A percentile compares a stretch with the other conserved stretches of the same genome.
These are phyloP conservation scores for Trachemys scripta DNA, from an alignment of 2,113 vertebrate species.

Conservation along the genomic window DNA sequence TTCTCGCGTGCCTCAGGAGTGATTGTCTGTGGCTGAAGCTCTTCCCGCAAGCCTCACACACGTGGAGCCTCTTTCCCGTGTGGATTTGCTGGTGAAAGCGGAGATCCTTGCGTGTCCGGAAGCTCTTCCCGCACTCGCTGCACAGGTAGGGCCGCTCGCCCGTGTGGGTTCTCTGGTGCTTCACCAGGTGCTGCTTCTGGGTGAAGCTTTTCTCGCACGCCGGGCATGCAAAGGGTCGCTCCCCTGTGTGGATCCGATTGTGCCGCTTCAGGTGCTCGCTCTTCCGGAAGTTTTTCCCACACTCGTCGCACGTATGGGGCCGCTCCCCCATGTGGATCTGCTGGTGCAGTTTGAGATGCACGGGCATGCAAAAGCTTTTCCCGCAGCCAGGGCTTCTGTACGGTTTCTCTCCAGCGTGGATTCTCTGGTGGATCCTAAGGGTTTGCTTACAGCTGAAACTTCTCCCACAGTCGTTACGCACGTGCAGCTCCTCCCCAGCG, in stretches of 20 bases:
- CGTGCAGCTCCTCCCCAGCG: constrained; percentile 12
- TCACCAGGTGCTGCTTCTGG: background rate
- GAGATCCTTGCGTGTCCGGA: constrained; percentile 50
- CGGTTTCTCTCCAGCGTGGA: background rate
- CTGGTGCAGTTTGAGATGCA: background rate
- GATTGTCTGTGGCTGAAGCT: constrained; percentile 61
- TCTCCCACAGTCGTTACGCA: constrained; percentile 52
- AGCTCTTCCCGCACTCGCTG: constrained; percentile 35
- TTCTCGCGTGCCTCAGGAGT: constrained; percentile 61
- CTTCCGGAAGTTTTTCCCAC: too few relatives aligned
- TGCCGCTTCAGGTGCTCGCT: constrained; percentile 72
- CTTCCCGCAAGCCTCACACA: constrained; percentile 32
- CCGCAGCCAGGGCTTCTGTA: constrained; percentile 15
- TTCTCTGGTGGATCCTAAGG: constrained; percentile 39
- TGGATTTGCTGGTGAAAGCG: constrained; percentile 33
- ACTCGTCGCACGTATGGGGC: too few relatives aligned
- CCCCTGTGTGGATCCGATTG: constrained; percentile 52
- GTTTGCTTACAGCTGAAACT: constrained; percentile 64
- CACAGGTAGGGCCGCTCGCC: background rate
- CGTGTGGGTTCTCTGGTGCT: constrained; percentile 49
- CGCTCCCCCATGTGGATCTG: background rate
- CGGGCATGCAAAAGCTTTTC: constrained; percentile 34
- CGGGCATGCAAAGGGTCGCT: constrained; percentile 13
- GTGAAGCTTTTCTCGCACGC: background rate
- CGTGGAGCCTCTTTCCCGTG: background rate